A percentile compares a stretch with the other conserved stretches of the same genome.
phyloP scores from a whole-genome alignment of 2,888 invertebrate species.

The Ophonus ardosiacus region DNA sequence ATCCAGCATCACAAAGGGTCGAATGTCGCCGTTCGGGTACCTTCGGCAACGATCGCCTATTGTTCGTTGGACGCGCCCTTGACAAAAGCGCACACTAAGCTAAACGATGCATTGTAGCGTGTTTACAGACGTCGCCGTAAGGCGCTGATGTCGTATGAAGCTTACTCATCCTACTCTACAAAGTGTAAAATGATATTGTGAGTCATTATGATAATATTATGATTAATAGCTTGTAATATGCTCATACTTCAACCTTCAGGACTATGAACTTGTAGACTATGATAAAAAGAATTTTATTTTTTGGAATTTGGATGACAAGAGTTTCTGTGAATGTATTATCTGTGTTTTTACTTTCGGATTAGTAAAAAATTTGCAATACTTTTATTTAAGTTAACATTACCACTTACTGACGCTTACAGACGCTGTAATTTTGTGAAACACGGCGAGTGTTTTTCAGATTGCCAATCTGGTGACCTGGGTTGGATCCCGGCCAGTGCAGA shows the following conservation, averaged over 20 bases:
- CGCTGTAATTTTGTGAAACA: too few species aligned
- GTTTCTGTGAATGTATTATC: conserved; percentile 2
- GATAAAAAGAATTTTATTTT: conserved; percentile 12
- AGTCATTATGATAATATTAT: conserved; percentile 45
- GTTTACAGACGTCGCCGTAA: conserved; percentile 12
- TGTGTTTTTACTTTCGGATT: neutral
- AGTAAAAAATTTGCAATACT: neutral
- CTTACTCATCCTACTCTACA: conserved; percentile 16
- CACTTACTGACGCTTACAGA: too few species aligned
- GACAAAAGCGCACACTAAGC: conserved; percentile 32
- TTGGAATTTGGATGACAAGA: conserved; percentile 13
- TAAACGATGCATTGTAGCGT: conserved; percentile 11
- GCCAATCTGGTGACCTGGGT: too few species aligned
- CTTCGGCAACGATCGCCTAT: neutral
- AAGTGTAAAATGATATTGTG: conserved; percentile 43
- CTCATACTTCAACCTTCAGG: conserved; percentile 17
- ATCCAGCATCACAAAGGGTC: conserved; percentile 36
- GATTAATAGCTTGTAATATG: conserved; percentile 32
- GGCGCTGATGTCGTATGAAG: neutral
- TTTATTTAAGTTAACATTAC: neutral
- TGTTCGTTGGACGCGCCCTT: conserved; percentile 21
- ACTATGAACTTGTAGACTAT: conserved; percentile 17
- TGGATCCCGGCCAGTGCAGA: too few species aligned
- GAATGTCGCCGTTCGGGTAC: neutral
- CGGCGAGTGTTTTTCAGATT: too few species aligned